Conservation (phyloP, 2,113 vertebrate genomes). For the Bos taurus region ARS-UCD2.0 NC_037342.1:43539001-43539500, state of each 20-base stretch:
- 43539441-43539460: not conserved
- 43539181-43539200: conserved; percentile 8
- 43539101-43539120: not conserved
- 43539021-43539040: not conserved
- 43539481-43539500: not conserved
- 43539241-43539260: not conserved
- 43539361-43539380: not conserved
- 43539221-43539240: not conserved
- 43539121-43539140: not conserved
- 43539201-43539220: not conserved
- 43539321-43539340: not conserved
- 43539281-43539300: not conserved
- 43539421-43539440: not conserved
- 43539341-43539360: not conserved
- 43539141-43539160: not conserved
- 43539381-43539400: not conserved
- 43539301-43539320: not conserved
- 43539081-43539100: not conserved
- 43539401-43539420: not conserved
- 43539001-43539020: not conserved
- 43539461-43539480: not conserved
- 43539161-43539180: not conserved
- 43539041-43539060: not conserved
- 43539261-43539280: not conserved
- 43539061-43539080: not conserved